Conservation (phyloP, 2,797 vertebrate species). For the Microctenopoma stevenorrisi region DNA sequence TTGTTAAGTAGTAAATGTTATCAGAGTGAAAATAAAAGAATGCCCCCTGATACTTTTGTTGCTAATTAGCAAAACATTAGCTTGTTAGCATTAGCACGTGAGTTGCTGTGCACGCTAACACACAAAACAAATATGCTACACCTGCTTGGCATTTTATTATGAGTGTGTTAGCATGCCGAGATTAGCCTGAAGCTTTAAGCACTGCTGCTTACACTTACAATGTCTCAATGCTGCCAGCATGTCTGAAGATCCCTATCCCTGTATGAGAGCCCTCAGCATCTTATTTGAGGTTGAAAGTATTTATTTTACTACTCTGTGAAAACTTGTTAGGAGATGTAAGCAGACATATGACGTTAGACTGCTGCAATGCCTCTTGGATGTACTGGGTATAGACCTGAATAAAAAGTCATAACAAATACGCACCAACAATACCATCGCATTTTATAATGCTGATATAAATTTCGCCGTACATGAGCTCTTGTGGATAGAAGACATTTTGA, state of each 20-base stretch:
- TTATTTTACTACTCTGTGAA: neutral
- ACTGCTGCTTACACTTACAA: too few relatives aligned
- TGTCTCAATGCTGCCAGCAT: too few relatives aligned
- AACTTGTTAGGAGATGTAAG: neutral
- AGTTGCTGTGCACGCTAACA: too few relatives aligned
- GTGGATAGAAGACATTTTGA: constrained; percentile 17
- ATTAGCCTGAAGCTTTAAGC: neutral
- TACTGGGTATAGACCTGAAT: neutral
- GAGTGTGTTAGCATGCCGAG: neutral
- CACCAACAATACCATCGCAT: neutral
- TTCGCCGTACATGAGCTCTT: constrained; percentile 9
- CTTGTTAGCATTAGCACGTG: too few relatives aligned
- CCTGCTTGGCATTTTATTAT: neutral
- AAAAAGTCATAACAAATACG: neutral
- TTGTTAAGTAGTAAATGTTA: too few relatives aligned
- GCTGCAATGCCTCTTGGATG: neutral
- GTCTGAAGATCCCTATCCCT: neutral
- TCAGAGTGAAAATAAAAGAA: too few relatives aligned
- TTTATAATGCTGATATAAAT: neutral
- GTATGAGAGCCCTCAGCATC: neutral
- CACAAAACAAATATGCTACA: too few relatives aligned
- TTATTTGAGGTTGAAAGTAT: neutral
- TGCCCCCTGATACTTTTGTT: too few relatives aligned
- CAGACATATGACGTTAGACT: neutral
- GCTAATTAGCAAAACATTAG: neutral